Conservation (phyloP, 64 coral and sea anemone species). For the Pocillopora verrucosa region DNA sequence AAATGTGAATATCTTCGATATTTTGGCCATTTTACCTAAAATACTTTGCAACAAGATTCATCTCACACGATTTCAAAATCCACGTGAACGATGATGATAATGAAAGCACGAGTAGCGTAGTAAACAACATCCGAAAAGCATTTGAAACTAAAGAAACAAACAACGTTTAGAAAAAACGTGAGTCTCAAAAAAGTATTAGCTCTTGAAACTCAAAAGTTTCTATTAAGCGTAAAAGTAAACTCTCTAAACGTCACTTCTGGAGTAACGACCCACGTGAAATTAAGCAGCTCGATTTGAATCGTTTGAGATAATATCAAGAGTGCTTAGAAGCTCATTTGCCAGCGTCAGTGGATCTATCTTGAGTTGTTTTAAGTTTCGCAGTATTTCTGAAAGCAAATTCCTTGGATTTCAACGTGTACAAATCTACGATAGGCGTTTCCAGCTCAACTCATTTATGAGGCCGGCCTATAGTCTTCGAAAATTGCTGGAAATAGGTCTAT, state of each 20-base stretch:
- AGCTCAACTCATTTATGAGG: slow-evolving; percentile 26
- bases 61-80: too few relatives aligned
- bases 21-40: too few relatives aligned
- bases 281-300: slow-evolving; percentile 34
- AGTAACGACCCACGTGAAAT: slow-evolving; percentile 29
- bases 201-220: not conserved
- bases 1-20: too few relatives aligned
- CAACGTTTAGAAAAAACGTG: slow-evolving; percentile 35
- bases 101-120: slow-evolving; percentile 23
- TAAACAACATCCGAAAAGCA: slow-evolving; percentile 39
- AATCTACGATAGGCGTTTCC: slow-evolving; percentile 36
- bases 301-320: slow-evolving; percentile 37
- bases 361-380: slow-evolving; percentile 58
- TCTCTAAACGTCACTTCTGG: slow-evolving; percentile 39
- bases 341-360: slow-evolving; percentile 25
- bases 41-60: too few relatives aligned
- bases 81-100: slow-evolving; percentile 35
- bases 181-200: slow-evolving; percentile 29
- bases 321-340: slow-evolving; percentile 32
- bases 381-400: slow-evolving; percentile 14
- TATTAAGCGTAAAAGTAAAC: slow-evolving; percentile 44
- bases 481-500: slow-evolving; percentile 12
- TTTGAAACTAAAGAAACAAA: slow-evolving; percentile 32
- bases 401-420: slow-evolving; percentile 29
- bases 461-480: slow-evolving; percentile 22